These are phyloP conservation scores for Heterohyrax brucei DNA, from an alignment of 2,797 vertebrate species.

Conservation along the genomic window DNA sequence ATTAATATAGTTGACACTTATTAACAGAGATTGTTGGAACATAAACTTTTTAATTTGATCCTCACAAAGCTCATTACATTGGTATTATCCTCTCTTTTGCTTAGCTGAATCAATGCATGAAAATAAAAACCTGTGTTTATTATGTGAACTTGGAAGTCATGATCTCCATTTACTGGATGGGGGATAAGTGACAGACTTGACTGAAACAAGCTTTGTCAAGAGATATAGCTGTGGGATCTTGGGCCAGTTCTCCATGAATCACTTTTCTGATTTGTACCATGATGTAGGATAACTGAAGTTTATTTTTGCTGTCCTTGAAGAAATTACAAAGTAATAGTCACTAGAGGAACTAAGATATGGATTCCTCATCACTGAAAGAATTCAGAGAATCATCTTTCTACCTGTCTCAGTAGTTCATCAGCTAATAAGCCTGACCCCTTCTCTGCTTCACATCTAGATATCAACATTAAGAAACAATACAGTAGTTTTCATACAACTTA, in stretches of 20 bases:
- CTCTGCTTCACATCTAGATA: background rate
- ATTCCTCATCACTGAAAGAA: conserved; percentile 44
- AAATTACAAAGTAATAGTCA: background rate
- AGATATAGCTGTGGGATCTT: background rate
- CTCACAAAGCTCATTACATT: conserved; percentile 20
- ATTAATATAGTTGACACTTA: conserved; percentile 27
- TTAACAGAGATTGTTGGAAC: background rate
- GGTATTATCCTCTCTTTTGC: background rate
- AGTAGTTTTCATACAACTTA: background rate
- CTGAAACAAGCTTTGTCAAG: background rate
- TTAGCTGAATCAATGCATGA: background rate
- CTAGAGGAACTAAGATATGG: background rate
- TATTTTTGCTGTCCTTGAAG: background rate
- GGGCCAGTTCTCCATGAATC: background rate
- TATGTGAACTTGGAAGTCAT: conserved; percentile 1
- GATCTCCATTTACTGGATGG: background rate
- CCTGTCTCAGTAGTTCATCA: background rate
- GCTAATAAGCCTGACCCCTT: background rate
- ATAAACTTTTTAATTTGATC: conserved; percentile 60
- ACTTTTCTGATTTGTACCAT: conserved; percentile 27
- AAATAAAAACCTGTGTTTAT: conserved; percentile 36
- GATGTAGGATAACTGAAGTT: conserved; percentile 12
- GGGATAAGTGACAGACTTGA: background rate
- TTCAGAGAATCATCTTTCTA: background rate
- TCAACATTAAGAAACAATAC: background rate